Evolutionary conservation across 2,113 vertebrate genomes (phyloP).

Genomic region (Phoenicopterus ruber): DNA sequence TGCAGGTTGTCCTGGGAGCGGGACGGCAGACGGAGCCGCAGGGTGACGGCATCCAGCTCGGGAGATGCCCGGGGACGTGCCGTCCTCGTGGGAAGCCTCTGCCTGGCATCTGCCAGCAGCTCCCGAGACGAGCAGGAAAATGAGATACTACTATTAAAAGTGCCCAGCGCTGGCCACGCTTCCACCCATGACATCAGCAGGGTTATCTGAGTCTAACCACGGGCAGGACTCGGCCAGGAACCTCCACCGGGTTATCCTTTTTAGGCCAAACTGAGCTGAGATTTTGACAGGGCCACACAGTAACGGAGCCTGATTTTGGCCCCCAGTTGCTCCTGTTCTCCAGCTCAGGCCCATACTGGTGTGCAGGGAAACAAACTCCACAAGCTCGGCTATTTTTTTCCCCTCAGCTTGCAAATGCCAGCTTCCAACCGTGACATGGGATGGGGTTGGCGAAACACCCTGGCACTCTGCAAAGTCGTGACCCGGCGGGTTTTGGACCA

Average conservation of each 20-base stretch:
- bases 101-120: slow-evolving; percentile 2
- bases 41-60: neutral
- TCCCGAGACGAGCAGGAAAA: neutral
- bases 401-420: neutral
- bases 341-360: neutral
- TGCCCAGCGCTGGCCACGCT: slow-evolving; percentile 20
- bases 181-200: slow-evolving; percentile 19
- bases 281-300: neutral
- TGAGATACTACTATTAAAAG: slow-evolving; percentile 50
- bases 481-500: neutral
- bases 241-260: neutral
- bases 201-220: neutral
- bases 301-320: neutral
- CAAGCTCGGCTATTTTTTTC: neutral
- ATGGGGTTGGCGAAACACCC: neutral
- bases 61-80: neutral
- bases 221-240: slow-evolving; percentile 15
- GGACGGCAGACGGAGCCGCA: neutral
- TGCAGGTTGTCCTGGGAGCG: neutral
- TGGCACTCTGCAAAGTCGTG: fast-evolving
- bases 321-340: neutral
- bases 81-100: neutral
- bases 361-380: neutral
- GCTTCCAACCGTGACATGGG: neutral
- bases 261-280: neutral